phyloP scores from a whole-genome alignment of 2,797 vertebrate genomes.

The Anguilla marmorata region DNA sequence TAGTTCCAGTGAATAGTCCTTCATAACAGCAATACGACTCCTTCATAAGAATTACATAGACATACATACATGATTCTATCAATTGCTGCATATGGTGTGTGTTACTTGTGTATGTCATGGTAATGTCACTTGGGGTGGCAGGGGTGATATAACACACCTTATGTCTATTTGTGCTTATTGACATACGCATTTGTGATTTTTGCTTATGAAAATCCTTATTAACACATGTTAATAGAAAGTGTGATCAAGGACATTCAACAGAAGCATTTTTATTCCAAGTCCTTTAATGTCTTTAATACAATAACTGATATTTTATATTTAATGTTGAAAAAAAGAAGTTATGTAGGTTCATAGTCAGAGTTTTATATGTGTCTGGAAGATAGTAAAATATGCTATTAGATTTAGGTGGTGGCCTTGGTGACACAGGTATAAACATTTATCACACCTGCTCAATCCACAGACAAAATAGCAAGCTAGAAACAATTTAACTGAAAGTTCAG shows the following conservation, averaged over 20 bases:
- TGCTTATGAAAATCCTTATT: too few relatives aligned
- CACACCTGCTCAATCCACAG: not conserved
- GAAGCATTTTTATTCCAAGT: not conserved
- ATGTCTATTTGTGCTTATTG: not conserved
- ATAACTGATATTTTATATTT: not conserved
- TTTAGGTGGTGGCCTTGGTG: not conserved
- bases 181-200: not conserved
- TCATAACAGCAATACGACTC: not conserved
- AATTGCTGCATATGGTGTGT: not conserved
- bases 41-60: not conserved
- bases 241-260: not conserved
- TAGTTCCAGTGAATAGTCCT: not conserved
- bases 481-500: not conserved
- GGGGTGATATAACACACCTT: not conserved
- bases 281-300: not conserved
- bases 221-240: too few relatives aligned
- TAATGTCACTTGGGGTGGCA: not conserved
- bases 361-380: not conserved
- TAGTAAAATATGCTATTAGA: not conserved
- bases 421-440: not conserved
- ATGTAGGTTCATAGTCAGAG: not conserved
- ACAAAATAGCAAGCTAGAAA: not conserved
- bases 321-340: not conserved
- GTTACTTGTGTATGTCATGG: not conserved
- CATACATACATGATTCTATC: not conserved